Evolutionary conservation across 1,140 invertebrate species (phyloP).

Genomic region (Antheraea pernyi): DNA sequence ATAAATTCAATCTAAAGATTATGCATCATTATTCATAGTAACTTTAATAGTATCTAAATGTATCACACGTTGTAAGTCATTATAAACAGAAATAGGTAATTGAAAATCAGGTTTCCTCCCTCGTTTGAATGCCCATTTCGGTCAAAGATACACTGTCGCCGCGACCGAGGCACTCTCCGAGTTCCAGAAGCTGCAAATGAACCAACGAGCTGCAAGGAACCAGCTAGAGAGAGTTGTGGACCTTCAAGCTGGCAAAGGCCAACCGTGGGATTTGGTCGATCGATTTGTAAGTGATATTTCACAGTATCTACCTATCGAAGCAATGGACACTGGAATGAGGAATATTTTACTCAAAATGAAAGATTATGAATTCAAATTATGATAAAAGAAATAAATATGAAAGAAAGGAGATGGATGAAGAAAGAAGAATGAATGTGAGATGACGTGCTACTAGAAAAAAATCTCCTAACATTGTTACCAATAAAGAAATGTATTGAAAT

Average conservation of each 20-base stretch:
- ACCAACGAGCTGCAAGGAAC: slow-evolving; percentile 77
- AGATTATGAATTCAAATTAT: not conserved
- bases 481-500: no score
- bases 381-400: slow-evolving; percentile 5
- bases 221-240: slow-evolving; percentile 78
- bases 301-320: not conserved
- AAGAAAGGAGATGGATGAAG: slow-evolving; percentile 35
- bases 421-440: slow-evolving; percentile 24
- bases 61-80: not conserved
- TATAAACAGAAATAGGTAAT: not conserved
- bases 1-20: no score
- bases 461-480: not conserved
- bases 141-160: slow-evolving; percentile 83
- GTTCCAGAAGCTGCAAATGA: slow-evolving; percentile 82
- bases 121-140: slow-evolving; percentile 80
- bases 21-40: no score
- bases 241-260: slow-evolving; percentile 79
- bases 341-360: not conserved
- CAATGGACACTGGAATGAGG: not conserved
- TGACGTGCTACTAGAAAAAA: not conserved
- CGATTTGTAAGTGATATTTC: slow-evolving; percentile 77
- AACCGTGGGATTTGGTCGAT: slow-evolving; percentile 81
- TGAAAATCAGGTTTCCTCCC: slow-evolving; percentile 82
- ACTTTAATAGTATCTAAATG: no score
- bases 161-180: slow-evolving; percentile 85